Conservation (phyloP, 2,113 vertebrate genomes). For the Xyliphius kryptos region DNA sequence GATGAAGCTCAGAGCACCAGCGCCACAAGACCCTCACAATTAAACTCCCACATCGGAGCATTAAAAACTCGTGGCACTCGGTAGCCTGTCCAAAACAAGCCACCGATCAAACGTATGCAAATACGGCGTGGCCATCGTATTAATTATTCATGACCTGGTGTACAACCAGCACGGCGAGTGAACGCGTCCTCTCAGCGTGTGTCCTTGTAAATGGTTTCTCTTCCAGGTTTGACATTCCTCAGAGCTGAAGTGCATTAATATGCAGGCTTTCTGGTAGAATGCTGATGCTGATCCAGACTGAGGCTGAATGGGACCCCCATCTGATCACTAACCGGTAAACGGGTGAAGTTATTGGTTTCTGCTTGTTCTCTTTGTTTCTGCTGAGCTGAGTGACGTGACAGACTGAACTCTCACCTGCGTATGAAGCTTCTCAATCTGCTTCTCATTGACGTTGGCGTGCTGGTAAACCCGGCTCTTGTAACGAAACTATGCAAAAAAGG, state of each 20-base stretch:
- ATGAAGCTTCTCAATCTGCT: conserved; percentile 47
- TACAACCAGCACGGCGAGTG: background rate
- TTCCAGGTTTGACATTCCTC: background rate
- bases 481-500: conserved; percentile 41
- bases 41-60: conserved; percentile 2
- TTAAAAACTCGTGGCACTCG: background rate
- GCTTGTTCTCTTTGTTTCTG: too few species aligned
- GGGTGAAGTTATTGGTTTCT: too few species aligned
- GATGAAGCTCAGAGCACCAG: conserved; percentile 6
- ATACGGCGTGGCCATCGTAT: conserved; percentile 8
- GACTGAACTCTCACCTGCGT: conserved; percentile 40
- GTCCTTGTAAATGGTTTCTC: background rate
- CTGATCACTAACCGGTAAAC: background rate
- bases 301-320: background rate
- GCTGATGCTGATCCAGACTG: background rate
- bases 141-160: conserved; percentile 29
- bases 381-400: too few species aligned
- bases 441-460: conserved; percentile 47
- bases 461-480: conserved; percentile 51
- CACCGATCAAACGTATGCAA: conserved; percentile 31
- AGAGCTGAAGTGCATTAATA: conserved; percentile 11
- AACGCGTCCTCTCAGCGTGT: conserved; percentile 13
- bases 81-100: background rate
- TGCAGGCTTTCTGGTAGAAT: background rate
- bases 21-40: conserved; percentile 16